Evolutionary conservation across 2,113 vertebrate genomes (phyloP).

Genomic region (Meriones unguiculatus): DNA sequence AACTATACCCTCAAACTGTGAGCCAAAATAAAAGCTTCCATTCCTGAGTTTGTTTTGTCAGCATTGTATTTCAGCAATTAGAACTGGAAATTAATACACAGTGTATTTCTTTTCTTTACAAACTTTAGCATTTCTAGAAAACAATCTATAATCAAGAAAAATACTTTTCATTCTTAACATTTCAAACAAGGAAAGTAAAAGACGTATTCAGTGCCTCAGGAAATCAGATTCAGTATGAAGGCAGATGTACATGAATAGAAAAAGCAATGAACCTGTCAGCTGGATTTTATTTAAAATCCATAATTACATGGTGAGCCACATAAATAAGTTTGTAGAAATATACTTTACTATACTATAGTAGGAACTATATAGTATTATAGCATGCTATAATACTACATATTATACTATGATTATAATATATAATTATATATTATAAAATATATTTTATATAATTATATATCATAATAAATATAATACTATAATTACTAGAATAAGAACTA

Average conservation of each 20-base stretch:
- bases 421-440: no score
- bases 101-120: neutral
- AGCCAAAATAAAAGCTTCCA: neutral
- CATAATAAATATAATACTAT: no score
- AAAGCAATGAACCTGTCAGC: neutral
- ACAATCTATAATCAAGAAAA: slow-evolving; percentile 25
- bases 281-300: slow-evolving; percentile 2
- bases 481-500: neutral
- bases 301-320: neutral
- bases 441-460: no score
- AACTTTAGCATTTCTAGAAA: neutral
- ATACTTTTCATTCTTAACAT: neutral
- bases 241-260: neutral
- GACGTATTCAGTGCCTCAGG: neutral
- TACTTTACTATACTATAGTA: neutral
- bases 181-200: slow-evolving; percentile 36
- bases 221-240: slow-evolving; percentile 5
- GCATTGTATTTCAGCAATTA: neutral
- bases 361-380: no score
- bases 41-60: neutral
- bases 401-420: no score
- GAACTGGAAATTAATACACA: neutral
- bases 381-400: no score
- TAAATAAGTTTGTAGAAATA: neutral
- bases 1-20: no score